phyloP scores from a whole-genome alignment of 2,113 vertebrate species.

The Aspidoscelis tigris region DNA sequence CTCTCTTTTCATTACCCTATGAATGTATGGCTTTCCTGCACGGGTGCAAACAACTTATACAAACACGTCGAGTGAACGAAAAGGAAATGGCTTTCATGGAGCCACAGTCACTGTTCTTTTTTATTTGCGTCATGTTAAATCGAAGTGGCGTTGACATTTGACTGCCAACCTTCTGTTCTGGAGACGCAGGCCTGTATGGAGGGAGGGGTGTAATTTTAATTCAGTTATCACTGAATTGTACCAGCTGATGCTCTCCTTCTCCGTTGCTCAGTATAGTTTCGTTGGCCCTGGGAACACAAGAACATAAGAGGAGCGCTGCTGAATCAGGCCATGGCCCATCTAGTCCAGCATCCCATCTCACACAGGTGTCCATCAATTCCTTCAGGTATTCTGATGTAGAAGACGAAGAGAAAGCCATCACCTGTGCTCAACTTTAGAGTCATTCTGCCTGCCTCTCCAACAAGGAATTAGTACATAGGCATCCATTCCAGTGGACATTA shows the following conservation, averaged over 20 bases:
- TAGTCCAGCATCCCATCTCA: too few relatives aligned
- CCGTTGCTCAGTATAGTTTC: background rate
- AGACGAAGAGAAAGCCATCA: too few relatives aligned
- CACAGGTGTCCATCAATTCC: too few relatives aligned
- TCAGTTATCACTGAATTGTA: background rate
- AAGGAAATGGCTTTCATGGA: background rate
- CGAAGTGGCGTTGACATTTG: background rate
- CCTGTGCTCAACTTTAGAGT: too few relatives aligned
- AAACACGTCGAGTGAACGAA: background rate
- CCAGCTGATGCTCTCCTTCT: background rate
- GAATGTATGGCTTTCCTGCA: background rate
- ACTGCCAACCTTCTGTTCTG: slow-evolving; percentile 13
- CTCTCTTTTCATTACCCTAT: background rate
- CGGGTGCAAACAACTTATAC: background rate
- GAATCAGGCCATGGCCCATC: too few relatives aligned
- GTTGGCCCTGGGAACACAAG: too few relatives aligned
- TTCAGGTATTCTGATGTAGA: too few relatives aligned
- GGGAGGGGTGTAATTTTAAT: background rate
- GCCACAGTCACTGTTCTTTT: background rate
- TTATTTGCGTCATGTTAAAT: slow-evolving; percentile 3
- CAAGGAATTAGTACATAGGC: too few relatives aligned
- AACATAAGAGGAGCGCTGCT: too few relatives aligned
- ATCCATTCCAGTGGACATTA: too few relatives aligned
- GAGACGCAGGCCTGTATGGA: background rate
- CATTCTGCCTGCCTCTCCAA: too few relatives aligned